Evolutionary conservation across 2,797 vertebrate species (phyloP), one percentile per base, ranked within the genome.

Genomic region (Megalops cyprinoides): DNA sequence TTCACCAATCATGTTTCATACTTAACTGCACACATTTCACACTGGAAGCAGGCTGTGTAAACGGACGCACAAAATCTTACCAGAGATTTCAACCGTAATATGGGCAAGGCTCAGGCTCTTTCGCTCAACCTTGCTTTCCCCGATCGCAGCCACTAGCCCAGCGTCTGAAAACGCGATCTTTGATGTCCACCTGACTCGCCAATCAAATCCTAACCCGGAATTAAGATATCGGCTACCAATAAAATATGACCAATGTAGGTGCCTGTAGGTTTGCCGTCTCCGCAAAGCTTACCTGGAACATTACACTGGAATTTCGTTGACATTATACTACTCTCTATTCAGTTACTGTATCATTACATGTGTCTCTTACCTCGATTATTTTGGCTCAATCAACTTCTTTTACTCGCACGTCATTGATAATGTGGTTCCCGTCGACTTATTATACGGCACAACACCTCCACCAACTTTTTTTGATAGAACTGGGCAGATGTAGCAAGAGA

Each of bases 321-420:
- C 51, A 53, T 53, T 53, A 65, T 65, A 10, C 31, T 3, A 31
- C 31, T 15, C 15, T 31, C 25, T n/a, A n/a, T n/a, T n/a, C 9
- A 12, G n/a, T 25, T 25, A 8, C 14, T 4, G 20, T n/a, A n/a
- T n/a, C n/a, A n/a, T n/a, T n/a, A n/a, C 37, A 6, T 5, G 20
- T 6, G 4, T 42, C n/a, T 71, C 67, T 71, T 71, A 71, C 67
- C 65, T 69, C 67, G 39, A 42, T 34, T 71, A n/a, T 23, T 44
- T 39, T 71, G 67, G 20, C 7, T 23, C 67, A 44, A 23, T 6
- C 37, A 71, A 71, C 20, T 71, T 71, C 67, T 44, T 42, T 42
- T 20, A 44, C 67, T 44, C 37, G 44, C 15, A 69, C 5, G 65
- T 37, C 18, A 39, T 23, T 69, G 37, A 20, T 6, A n/a, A 14